A percentile compares a stretch with the other conserved stretches of the same genome.
phyloP scores from a whole-genome alignment of 2,797 vertebrate genomes.

The Girardinus metallicus region DNA sequence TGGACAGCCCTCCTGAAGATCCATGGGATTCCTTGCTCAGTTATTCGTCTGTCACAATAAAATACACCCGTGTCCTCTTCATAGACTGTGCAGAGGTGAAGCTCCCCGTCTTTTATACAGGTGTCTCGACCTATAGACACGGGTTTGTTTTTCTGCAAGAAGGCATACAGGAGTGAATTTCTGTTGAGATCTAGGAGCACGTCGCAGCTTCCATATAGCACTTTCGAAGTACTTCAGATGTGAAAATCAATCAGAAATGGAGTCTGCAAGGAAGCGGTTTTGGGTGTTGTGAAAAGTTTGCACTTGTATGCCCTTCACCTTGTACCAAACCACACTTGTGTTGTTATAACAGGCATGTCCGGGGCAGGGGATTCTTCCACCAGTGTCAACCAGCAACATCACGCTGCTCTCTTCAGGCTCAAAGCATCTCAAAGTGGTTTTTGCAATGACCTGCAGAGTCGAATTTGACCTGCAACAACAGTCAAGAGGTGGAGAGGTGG shows the following conservation, averaged over 20 bases:
- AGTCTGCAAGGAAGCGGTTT: not conserved
- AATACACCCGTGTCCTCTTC: not conserved
- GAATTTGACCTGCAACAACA: conserved; percentile 34
- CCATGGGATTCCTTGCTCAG: conserved; percentile 49
- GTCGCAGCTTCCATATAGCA: not conserved
- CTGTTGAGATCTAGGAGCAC: not conserved
- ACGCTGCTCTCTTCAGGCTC: conserved; percentile 14
- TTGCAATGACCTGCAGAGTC: conserved; percentile 61
- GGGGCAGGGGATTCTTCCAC: conserved; percentile 48
- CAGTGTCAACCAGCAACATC: rapidly evolving
- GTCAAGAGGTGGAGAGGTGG: not conserved
- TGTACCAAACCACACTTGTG: conserved; percentile 64
- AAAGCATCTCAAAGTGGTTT: conserved; percentile 36
- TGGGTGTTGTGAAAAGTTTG: not conserved
- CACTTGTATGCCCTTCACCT: conserved; percentile 47
- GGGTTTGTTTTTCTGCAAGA: conserved; percentile 25
- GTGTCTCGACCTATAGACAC: rapidly evolving
- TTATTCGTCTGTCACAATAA: conserved; percentile 68
- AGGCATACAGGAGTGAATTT: conserved; percentile 8
- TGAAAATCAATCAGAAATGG: not conserved
- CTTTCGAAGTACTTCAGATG: not conserved
- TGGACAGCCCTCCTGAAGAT: conserved; percentile 62
- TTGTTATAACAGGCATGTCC: conserved; percentile 44
- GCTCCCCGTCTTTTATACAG: not conserved
- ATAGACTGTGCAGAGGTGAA: conserved; percentile 35